Evolutionary conservation across 2,797 vertebrate genomes (phyloP).

Genomic region (Monodelphis domestica): DNA sequence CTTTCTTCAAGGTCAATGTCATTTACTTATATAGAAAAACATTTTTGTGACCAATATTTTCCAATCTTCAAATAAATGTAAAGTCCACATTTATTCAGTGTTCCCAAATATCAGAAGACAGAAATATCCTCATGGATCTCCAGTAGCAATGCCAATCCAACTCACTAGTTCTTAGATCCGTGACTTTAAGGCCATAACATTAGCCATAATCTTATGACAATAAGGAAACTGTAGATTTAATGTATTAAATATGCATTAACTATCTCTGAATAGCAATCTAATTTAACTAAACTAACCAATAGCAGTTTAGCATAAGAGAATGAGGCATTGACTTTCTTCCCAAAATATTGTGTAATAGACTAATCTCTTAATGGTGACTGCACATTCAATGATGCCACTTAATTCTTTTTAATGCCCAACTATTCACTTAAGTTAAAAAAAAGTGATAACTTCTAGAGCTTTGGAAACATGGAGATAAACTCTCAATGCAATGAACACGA

Average conservation of each 20-base stretch:
- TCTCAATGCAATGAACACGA: slow-evolving; percentile 75
- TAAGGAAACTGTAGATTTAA: slow-evolving; percentile 86
- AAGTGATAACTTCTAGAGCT: slow-evolving; percentile 74
- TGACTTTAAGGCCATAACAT: slow-evolving; percentile 65
- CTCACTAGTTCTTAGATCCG: slow-evolving; percentile 70
- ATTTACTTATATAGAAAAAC: slow-evolving; percentile 93
- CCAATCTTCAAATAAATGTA: slow-evolving; percentile 81
- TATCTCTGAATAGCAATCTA: slow-evolving; percentile 75
- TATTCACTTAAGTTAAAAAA: slow-evolving; percentile 61
- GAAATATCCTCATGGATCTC: slow-evolving; percentile 82
- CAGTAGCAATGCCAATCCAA: slow-evolving; percentile 87
- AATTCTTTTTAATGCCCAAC: slow-evolving; percentile 64
- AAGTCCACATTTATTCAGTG: slow-evolving; percentile 83
- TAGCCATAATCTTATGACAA: slow-evolving; percentile 74
- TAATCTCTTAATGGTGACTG: slow-evolving; percentile 64
- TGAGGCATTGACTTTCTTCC: slow-evolving; percentile 62
- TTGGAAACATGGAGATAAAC: slow-evolving; percentile 79
- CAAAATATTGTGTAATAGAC: background rate
- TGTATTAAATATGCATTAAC: slow-evolving; percentile 81
- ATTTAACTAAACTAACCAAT: slow-evolving; percentile 78
- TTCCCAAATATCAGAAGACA: slow-evolving; percentile 80
- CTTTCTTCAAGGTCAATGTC: slow-evolving; percentile 87
- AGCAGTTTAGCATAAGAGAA: slow-evolving; percentile 77
- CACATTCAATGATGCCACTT: slow-evolving; percentile 53
- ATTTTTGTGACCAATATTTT: slow-evolving; percentile 86